Conservation (phyloP, 2,888 invertebrate species). For the Osmoderma eremita region DNA sequence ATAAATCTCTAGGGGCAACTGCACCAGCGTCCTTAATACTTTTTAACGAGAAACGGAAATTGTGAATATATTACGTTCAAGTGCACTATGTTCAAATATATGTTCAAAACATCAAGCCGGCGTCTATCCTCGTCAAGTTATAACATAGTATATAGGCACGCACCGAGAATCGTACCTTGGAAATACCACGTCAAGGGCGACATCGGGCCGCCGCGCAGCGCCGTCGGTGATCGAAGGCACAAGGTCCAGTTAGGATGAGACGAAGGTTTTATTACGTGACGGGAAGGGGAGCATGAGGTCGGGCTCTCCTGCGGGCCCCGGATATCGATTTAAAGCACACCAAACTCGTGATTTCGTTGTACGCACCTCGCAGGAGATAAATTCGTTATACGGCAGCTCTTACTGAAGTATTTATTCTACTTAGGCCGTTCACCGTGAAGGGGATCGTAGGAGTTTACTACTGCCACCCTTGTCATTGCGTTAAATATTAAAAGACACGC, state of each 20-base stretch:
- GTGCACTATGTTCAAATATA: too few species aligned
- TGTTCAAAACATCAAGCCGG: not conserved
- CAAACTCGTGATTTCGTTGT: slow-evolving; percentile 9
- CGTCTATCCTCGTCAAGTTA: not conserved
- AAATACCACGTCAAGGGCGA: not conserved
- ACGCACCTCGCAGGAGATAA: slow-evolving; percentile 17
- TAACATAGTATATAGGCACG: not conserved
- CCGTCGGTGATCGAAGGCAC: not conserved
- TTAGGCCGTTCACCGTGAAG: not conserved
- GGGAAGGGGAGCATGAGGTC: slow-evolving; percentile 21
- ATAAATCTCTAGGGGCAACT: slow-evolving; percentile 1
- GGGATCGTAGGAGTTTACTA: not conserved
- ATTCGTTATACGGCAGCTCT: not conserved
- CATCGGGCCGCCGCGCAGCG: not conserved
- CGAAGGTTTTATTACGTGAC: slow-evolving; percentile 15
- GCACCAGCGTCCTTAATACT: too few species aligned
- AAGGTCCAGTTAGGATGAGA: slow-evolving; percentile 16
- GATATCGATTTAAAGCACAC: slow-evolving; percentile 22
- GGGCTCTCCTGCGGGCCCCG: not conserved
- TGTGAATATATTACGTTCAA: slow-evolving; percentile 11
- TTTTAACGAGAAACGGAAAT: slow-evolving; percentile 18
- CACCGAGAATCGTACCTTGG: slow-evolving; percentile 3
- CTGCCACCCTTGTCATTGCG: not conserved
- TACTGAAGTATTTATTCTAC: slow-evolving; percentile 16
- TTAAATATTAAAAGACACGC: too few species aligned